Evolutionary conservation across 1,140 invertebrate species (phyloP).

Genomic region (Gerris buenoi): DNA sequence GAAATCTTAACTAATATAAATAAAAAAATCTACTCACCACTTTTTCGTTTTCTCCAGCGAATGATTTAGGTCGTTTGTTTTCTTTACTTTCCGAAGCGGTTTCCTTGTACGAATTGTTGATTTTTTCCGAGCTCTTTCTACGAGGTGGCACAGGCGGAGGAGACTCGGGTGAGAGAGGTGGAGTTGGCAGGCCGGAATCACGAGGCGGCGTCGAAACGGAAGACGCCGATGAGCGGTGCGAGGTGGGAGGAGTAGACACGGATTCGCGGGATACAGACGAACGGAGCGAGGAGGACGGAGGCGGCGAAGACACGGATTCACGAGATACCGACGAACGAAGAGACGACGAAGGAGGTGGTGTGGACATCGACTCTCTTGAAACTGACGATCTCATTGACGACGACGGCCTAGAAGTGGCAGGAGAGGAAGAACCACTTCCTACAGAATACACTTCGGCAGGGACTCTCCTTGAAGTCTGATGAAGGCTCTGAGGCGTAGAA

Average conservation of each 20-base stretch:
- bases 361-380: slow-evolving; percentile 15
- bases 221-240: slow-evolving; percentile 3
- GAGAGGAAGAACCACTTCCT: slow-evolving; percentile 30
- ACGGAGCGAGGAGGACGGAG: not conserved
- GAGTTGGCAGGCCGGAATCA: not conserved
- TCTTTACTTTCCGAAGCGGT: not conserved
- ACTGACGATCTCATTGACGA: slow-evolving; percentile 24
- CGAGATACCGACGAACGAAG: slow-evolving; percentile 26
- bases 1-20: too few species aligned
- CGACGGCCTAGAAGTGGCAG: slow-evolving; percentile 27
- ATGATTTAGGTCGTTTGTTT: slow-evolving; percentile 2
- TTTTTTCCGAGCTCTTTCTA: slow-evolving; percentile 36
- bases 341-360: slow-evolving; percentile 12
- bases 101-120: not conserved
- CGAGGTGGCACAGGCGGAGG: slow-evolving; percentile 40
- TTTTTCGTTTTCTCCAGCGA: not conserved
- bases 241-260: not conserved
- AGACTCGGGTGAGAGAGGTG: slow-evolving; percentile 8
- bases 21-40: not conserved
- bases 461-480: too few species aligned
- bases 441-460: not conserved
- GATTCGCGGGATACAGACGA: not conserved
- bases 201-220: slow-evolving; percentile 25
- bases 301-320: not conserved
- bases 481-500: not conserved